A percentile compares a stretch with the other conserved stretches of the same genome.
Conservation (phyloP, 2,888 invertebrate genomes). For the Electrophaes corylata region DNA sequence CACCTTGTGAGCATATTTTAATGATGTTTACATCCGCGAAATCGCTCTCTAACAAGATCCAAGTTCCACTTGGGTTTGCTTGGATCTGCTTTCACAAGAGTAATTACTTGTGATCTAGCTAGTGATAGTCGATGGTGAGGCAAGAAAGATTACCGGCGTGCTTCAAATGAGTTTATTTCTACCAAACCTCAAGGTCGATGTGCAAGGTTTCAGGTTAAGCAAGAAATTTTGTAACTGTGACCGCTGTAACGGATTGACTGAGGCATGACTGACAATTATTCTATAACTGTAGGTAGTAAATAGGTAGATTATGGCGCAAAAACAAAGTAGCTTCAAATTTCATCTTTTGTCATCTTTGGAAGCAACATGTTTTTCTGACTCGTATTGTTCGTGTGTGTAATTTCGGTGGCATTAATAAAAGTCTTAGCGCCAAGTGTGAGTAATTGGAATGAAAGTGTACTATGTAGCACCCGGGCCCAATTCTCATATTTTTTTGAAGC, state of each 20-base stretch:
- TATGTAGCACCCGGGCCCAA: too few species aligned
- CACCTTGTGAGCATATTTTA: background rate
- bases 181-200: conserved; percentile 29
- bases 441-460: too few species aligned
- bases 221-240: conserved; percentile 29
- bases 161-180: conserved; percentile 19
- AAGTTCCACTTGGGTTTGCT: background rate
- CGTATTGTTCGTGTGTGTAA: too few species aligned
- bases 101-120: background rate
- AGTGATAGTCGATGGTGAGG: conserved; percentile 16
- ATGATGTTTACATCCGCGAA: background rate
- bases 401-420: too few species aligned
- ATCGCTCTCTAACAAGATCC: background rate
- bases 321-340: too few species aligned
- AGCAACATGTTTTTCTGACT: too few species aligned
- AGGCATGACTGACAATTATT: too few species aligned
- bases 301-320: too few species aligned
- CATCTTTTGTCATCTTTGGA: too few species aligned
- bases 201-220: conserved; percentile 25
- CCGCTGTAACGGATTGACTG: conserved; percentile 7
- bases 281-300: too few species aligned
- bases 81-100: conserved; percentile 10
- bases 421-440: too few species aligned
- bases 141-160: conserved; percentile 21
- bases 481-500: too few species aligned